A percentile compares a stretch with the other conserved stretches of the same genome.
Evolutionary conservation across 2,797 vertebrate genomes (phyloP).

Genomic region (Selene dorsalis): DNA sequence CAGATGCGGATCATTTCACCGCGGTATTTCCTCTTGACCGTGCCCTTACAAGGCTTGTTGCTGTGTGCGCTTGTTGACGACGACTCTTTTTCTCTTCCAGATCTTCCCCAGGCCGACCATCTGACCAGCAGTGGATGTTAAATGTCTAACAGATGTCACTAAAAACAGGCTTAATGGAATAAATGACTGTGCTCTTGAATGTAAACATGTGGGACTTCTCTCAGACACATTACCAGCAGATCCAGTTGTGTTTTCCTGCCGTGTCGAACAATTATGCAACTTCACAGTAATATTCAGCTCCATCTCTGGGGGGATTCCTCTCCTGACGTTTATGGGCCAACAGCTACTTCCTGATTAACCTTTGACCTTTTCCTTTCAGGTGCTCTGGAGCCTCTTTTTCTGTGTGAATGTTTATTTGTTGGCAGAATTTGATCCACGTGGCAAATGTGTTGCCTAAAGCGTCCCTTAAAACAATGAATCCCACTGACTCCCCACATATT

Average conservation of each 20-base stretch:
- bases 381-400: conserved; percentile 24
- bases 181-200: conserved; percentile 55
- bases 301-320: conserved; percentile 35
- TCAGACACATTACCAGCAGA: conserved; percentile 40
- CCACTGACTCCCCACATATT: conserved; percentile 83
- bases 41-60: conserved; percentile 17
- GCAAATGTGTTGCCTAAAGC: conserved; percentile 38
- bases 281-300: conserved; percentile 6
- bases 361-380: conserved; percentile 59
- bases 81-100: conserved; percentile 68
- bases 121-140: conserved; percentile 38
- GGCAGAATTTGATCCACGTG: conserved; percentile 59
- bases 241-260: not conserved
- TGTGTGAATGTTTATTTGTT: conserved; percentile 55
- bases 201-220: conserved; percentile 54
- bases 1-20: conserved; percentile 38
- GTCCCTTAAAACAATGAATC: conserved; percentile 40
- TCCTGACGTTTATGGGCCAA: not conserved
- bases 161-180: conserved; percentile 44
- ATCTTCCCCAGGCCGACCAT: conserved; percentile 29
- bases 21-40: conserved; percentile 1
- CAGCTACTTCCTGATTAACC: conserved; percentile 19
- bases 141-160: conserved; percentile 65
- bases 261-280: not conserved
- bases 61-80: conserved; percentile 26